A percentile compares a stretch with the other conserved stretches of the same genome.
Evolutionary conservation across 2,113 vertebrate genomes (phyloP).

Genomic region (Halcyon senegalensis): DNA sequence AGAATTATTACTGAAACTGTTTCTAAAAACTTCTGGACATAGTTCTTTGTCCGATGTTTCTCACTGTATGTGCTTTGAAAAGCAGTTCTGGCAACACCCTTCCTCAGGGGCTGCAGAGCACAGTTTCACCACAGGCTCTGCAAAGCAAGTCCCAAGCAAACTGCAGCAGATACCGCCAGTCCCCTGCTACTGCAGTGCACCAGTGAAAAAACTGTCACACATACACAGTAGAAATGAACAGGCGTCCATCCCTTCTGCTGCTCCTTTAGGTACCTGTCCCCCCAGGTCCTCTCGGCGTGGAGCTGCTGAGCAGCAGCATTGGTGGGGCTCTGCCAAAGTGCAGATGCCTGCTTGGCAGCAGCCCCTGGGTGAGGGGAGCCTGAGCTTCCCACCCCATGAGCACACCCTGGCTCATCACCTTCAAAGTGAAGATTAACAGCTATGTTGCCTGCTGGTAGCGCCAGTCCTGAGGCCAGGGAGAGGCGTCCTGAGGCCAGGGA

Average conservation of each 20-base stretch:
- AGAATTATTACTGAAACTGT: background rate
- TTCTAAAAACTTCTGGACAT: background rate
- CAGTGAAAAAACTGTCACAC: fast-evolving
- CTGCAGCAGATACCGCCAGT: background rate
- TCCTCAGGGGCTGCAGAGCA: background rate
- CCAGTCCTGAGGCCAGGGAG: background rate
- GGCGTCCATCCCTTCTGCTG: background rate
- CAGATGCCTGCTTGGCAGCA: background rate
- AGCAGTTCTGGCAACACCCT: background rate
- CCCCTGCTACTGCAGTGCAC: background rate
- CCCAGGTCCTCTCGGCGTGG: fast-evolving
- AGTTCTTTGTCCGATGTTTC: background rate
- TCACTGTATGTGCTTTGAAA: background rate
- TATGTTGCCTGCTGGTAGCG: fast-evolving
- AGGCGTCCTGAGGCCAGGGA: background rate
- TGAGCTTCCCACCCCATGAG: background rate
- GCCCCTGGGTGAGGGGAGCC: background rate
- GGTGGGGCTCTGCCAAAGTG: fast-evolving
- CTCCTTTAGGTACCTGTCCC: background rate
- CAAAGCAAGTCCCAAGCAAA: background rate
- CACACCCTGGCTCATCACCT: background rate
- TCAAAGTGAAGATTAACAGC: background rate
- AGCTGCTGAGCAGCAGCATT: background rate
- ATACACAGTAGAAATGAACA: fast-evolving
- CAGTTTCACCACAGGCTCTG: background rate